phyloP scores from a whole-genome alignment of 2,113 vertebrate genomes.

The Aramus guarauna region DNA sequence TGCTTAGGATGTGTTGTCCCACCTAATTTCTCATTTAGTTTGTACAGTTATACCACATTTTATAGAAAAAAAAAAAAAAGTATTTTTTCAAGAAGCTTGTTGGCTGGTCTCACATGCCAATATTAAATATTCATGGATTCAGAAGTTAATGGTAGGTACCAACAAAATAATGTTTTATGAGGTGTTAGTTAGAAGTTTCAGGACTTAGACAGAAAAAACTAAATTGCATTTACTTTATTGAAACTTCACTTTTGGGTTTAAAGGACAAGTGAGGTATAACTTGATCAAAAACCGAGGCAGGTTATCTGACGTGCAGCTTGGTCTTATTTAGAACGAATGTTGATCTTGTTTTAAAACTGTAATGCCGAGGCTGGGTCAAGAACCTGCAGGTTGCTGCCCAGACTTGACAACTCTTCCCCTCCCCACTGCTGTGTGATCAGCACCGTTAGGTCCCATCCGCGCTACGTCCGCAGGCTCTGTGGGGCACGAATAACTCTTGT shows the following conservation, averaged over 20 bases:
- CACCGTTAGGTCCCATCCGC: constrained; percentile 28
- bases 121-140: constrained; percentile 6
- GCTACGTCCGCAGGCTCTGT: background rate
- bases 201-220: background rate
- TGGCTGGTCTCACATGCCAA: background rate
- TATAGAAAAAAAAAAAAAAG: background rate
- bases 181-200: constrained; percentile 22
- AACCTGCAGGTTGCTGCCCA: background rate
- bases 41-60: background rate
- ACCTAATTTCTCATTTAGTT: constrained; percentile 10
- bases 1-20: background rate
- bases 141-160: constrained; percentile 24
- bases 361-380: background rate
- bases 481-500: background rate
- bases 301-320: background rate
- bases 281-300: background rate
- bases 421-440: background rate
- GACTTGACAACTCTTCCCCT: background rate
- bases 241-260: background rate
- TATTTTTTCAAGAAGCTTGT: background rate
- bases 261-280: background rate
- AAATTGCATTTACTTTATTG: background rate
- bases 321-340: background rate
- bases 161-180: constrained; percentile 33
- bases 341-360: background rate